Evolutionary conservation across 1,140 invertebrate species (phyloP).

Genomic region (Sitophilus oryzae): DNA sequence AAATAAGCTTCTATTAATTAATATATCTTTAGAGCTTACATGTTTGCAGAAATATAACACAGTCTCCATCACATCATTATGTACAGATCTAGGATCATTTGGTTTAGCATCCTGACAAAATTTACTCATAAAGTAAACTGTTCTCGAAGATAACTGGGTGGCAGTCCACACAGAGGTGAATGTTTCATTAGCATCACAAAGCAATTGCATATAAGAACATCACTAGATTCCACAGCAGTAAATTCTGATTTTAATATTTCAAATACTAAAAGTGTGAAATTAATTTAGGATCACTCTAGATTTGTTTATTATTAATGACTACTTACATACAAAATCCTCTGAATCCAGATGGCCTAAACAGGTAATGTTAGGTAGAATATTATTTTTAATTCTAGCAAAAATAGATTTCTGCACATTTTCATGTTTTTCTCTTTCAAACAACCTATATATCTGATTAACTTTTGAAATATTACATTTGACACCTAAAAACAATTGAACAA

Average conservation of each 20-base stretch:
- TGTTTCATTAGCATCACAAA: slow-evolving; percentile 28
- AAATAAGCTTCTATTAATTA: too few species aligned
- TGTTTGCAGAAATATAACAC: slow-evolving; percentile 29
- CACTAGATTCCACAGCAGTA: background rate
- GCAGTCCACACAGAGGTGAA: slow-evolving; percentile 29
- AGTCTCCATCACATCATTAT: slow-evolving; percentile 29
- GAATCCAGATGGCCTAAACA: slow-evolving; percentile 23
- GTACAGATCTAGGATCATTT: slow-evolving; percentile 13
- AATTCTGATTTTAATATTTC: slow-evolving; percentile 14
- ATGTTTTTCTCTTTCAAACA: slow-evolving; percentile 22
- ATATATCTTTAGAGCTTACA: slow-evolving; percentile 26
- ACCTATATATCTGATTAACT: slow-evolving; percentile 27
- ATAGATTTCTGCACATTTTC: slow-evolving; percentile 23
- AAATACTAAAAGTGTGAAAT: slow-evolving; percentile 19
- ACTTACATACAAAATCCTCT: slow-evolving; percentile 28
- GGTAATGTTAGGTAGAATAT: slow-evolving; percentile 28
- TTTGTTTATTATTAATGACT: too few species aligned
- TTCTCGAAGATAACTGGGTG: slow-evolving; percentile 22
- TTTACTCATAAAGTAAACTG: slow-evolving; percentile 31
- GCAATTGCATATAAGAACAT: slow-evolving; percentile 25
- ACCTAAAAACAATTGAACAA: slow-evolving; percentile 6
- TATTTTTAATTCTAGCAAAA: slow-evolving; percentile 26
- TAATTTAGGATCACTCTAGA: too few species aligned
- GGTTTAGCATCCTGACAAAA: slow-evolving; percentile 23
- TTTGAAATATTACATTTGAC: slow-evolving; percentile 15